Evolutionary conservation across 2,113 vertebrate species (phyloP), one percentile per base, ranked within the genome.

Genomic region (Gavialis gangeticus): DNA sequence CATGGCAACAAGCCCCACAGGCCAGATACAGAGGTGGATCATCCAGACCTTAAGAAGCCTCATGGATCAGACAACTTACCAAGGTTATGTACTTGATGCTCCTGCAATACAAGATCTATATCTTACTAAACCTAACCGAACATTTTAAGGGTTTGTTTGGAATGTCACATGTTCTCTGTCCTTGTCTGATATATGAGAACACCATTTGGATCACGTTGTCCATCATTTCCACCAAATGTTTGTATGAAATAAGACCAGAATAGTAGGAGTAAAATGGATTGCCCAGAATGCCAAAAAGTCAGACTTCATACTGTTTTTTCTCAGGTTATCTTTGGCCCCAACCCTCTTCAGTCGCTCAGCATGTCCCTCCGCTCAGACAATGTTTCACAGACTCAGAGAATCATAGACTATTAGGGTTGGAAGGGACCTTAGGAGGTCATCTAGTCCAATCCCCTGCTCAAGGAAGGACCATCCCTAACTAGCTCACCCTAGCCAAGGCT

Each of bases 301-400:
- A 80, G 60, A 56, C 67, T 84, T 82, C 25, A 46, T 37, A 28
- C 14, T 71, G 15, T 4, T 91, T 84, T 88, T 79, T 71, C n/a
- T n/a, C 79, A 85, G 87, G 79, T 64, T 64, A 82, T n/a, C 92
- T 92, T 91, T 80, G 79, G 77, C 34, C 21, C 77, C 82, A 60
- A 84, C 82, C 17, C 9, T 4, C 19, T 85, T 92, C n/a, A 86
- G 11, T 66, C 14, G 83, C 60, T 85, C 80, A 54, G 75, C 12
- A 30, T 75, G 77, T 58, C 19, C 11, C 27, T 82, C 80, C 87
- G 78, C 15, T 85, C 9, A 93, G 25, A 76, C 89, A 93, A 89
- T 55, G 2, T 46, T 46, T 46, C 46, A 46, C 46, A 46, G 46
- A 46, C 46, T 46, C 46, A 46, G 46, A 46, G 46, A 46, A 46